Evolutionary conservation across 2,888 invertebrate species (phyloP).

Genomic region (Drosophila neonasuta): DNA sequence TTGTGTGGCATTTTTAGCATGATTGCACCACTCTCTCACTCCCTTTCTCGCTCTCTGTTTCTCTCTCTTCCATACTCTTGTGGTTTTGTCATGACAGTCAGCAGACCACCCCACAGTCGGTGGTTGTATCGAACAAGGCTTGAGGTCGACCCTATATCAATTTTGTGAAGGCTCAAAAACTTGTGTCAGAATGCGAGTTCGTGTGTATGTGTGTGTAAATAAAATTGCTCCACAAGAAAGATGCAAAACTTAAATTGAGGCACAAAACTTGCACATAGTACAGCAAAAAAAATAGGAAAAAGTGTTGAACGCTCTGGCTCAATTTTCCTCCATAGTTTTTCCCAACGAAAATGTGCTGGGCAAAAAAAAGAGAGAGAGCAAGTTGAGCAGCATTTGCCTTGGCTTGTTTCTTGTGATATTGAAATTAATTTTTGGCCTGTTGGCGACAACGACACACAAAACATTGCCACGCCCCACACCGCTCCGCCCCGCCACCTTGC

Average conservation of each 20-base stretch:
- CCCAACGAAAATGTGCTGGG: background rate
- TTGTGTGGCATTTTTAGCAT: conserved; percentile 65
- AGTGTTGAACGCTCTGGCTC: background rate
- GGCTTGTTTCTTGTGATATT: conserved; percentile 44
- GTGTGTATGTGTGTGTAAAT: conserved; percentile 47
- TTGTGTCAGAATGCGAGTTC: conserved; percentile 40
- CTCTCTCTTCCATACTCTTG: conserved; percentile 17
- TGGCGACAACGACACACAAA: conserved; percentile 33
- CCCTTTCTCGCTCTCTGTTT: no score
- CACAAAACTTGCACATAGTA: conserved; percentile 7
- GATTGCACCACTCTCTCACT: conserved; percentile 25
- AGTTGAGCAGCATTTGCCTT: no score
- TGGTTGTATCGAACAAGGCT: conserved; percentile 14
- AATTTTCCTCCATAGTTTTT: background rate
- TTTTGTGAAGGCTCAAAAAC: conserved; percentile 27
- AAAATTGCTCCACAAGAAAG: conserved; percentile 43
- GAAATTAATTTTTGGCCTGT: conserved; percentile 52
- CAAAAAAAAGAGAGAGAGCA: background rate
- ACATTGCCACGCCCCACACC: conserved; percentile 14
- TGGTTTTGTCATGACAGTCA: conserved; percentile 50
- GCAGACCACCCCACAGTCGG: conserved; percentile 53
- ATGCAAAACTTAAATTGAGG: conserved; percentile 40
- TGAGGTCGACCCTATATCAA: conserved; percentile 25
- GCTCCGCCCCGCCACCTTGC: background rate
- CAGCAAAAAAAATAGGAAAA: background rate